Evolutionary conservation across 35 echinoderm and acorn worm genomes (phyloP), one percentile per base, ranked within the genome.

Genomic region (Acanthaster planci): DNA sequence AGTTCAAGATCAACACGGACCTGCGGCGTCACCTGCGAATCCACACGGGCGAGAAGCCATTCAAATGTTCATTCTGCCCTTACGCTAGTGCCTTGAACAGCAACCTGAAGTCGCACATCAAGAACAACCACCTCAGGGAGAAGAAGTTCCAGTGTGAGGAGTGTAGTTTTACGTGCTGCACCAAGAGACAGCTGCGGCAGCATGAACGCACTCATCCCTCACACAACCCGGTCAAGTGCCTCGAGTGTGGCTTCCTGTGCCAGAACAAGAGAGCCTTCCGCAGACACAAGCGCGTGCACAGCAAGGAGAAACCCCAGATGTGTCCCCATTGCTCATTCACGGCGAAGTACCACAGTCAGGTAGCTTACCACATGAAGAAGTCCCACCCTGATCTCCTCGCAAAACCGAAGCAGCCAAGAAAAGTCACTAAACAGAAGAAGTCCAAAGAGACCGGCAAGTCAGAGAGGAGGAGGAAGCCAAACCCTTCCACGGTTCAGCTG

Each of bases 11-110:
- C 21, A 89, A 79, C 38, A 79, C 86, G 38, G 90, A 92, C 35
- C 59, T 89, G 72, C 89, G 85, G 19, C 77, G 90, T 3, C 94
- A 97, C 52, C 60, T 83, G 54, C 52, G 78, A 32, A 77, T 89
- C 29, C 94, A 97, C 79, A 87, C 83, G 0, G 87, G 84, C 17
- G 83, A 89, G 31, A 90, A 97, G 55, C 90, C 94, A 32, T 92
- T 81, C 84, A 68, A 68, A 44, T 97, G 94, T 77, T 55, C 55
- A 1, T 55, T 76, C 9, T 97, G 95, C 51, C 59, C 86, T 17
- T 87, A 90, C 19, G 82, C 39, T 29, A 89, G 84, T 68, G 67
- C 81, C 10, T 82, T 87, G 51, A 83, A 78, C 22, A 77, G 86
- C 38, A 87, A 86, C 52, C 60, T 90, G 15, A 90, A 85, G 26